phyloP scores from a whole-genome alignment of 2,113 vertebrate species.

The Ancistrus triradiatus region DNA sequence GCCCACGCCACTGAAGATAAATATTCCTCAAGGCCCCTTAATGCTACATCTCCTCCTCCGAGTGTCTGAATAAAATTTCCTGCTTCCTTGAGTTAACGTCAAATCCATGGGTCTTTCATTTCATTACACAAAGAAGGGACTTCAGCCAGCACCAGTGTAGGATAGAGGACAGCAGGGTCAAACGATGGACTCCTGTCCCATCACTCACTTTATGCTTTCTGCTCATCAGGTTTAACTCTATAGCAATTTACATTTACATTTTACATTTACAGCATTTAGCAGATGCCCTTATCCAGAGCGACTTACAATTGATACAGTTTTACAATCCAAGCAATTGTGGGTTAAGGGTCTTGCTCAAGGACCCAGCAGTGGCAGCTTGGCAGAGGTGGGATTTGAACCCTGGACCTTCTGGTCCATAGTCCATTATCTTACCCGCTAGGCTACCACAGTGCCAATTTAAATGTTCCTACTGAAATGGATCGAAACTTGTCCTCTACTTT shows the following conservation, averaged over 20 bases:
- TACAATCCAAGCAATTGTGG: too few species aligned
- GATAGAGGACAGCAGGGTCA: constrained; percentile 20
- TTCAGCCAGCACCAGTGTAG: background rate
- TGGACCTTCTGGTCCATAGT: too few species aligned
- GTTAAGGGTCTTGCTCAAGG: too few species aligned
- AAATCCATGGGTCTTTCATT: constrained; percentile 65
- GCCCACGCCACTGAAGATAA: constrained; percentile 64
- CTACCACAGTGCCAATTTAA: too few species aligned
- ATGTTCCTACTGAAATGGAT: too few species aligned
- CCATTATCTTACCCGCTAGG: too few species aligned
- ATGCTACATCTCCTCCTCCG: constrained; percentile 60
- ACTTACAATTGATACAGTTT: too few species aligned
- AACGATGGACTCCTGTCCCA: constrained; percentile 37
- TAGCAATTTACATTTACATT: background rate
- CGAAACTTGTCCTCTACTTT: background rate
- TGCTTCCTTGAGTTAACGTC: constrained; percentile 64
- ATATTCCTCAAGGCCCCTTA: constrained; percentile 72
- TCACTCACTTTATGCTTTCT: constrained; percentile 33
- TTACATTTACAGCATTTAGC: too few species aligned
- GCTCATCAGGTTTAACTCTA: constrained; percentile 15
- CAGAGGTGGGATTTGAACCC: too few species aligned
- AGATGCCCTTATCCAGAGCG: background rate
- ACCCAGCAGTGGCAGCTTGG: too few species aligned
- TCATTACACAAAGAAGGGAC: constrained; percentile 46
- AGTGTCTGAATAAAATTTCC: constrained; percentile 61